Evolutionary conservation across 2,888 invertebrate genomes (phyloP).

Genomic region (Drosophila koepferae): DNA sequence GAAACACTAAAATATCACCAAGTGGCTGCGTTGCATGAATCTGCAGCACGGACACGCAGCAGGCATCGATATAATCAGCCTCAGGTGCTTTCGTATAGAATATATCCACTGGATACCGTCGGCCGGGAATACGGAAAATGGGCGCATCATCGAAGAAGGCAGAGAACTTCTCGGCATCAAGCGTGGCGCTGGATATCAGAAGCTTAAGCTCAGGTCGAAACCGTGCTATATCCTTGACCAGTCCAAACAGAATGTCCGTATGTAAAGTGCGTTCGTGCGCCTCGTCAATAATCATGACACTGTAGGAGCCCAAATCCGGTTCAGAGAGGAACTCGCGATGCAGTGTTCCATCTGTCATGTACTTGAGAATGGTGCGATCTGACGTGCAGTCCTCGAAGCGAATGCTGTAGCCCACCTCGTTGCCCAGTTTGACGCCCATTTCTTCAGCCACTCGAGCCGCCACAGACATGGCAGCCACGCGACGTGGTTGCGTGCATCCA

Average conservation of each 20-base stretch:
- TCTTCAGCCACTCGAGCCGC: conserved; percentile 99
- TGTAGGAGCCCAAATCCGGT: conserved; percentile 97
- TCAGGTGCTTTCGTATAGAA: conserved; percentile 99
- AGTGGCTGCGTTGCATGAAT: conserved; percentile 98
- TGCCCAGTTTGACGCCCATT: conserved; percentile 97
- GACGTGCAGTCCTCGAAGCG: conserved; percentile 99
- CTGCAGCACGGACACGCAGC: conserved; percentile 98
- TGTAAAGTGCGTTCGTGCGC: conserved; percentile 99
- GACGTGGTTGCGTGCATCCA: conserved; percentile 98
- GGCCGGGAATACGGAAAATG: conserved; percentile 98
- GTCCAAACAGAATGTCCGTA: conserved; percentile 98
- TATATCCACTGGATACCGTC: conserved; percentile 98
- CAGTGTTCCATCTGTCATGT: conserved; percentile 99
- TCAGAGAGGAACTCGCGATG: conserved; percentile 98
- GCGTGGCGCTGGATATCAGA: conserved; percentile 98
- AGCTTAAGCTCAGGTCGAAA: conserved; percentile 97
- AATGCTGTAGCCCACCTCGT: conserved; percentile 95
- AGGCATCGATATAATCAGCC: conserved; percentile 99
- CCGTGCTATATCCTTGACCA: conserved; percentile 97
- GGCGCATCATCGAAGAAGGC: conserved; percentile 99
- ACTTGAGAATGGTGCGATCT: conserved; percentile 97
- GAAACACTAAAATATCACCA: conserved; percentile 98
- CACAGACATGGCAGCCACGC: conserved; percentile 99
- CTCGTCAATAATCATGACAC: conserved; percentile 99
- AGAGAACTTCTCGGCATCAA: conserved; percentile 99